phyloP scores from a whole-genome alignment of 2,888 invertebrate species.

The Deilephila elpenor region DNA sequence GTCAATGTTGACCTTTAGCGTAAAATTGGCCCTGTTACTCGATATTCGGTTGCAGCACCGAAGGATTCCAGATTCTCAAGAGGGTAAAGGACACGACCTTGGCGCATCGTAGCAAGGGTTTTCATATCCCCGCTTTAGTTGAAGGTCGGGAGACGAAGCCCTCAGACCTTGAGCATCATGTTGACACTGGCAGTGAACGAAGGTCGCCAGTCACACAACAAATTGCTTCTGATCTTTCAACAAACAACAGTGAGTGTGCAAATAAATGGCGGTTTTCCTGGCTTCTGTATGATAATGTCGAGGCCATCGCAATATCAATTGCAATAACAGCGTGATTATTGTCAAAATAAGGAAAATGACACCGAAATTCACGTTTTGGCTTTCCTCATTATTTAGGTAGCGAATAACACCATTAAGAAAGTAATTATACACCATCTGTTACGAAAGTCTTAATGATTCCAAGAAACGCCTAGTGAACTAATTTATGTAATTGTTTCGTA shows the following conservation, averaged over 20 bases:
- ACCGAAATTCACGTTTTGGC: too few relatives aligned
- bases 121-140: constrained; percentile 50
- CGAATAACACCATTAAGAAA: too few relatives aligned
- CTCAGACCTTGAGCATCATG: constrained; percentile 39
- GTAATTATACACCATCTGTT: too few relatives aligned
- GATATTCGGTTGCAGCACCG: constrained; percentile 38
- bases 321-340: neutral
- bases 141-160: constrained; percentile 53
- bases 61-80: constrained; percentile 48
- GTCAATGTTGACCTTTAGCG: constrained; percentile 36
- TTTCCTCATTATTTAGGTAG: too few relatives aligned
- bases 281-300: neutral
- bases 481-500: neutral
- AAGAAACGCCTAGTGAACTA: neutral
- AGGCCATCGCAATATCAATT: neutral
- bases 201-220: constrained; percentile 47
- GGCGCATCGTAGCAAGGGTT: constrained; percentile 51
- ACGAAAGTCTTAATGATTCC: too few relatives aligned
- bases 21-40: constrained; percentile 35
- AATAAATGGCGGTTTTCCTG: constrained; percentile 2
- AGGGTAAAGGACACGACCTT: constrained; percentile 61
- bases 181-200: constrained; percentile 51
- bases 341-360: neutral
- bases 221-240: constrained; percentile 37
- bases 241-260: constrained; percentile 6